These are phyloP conservation scores for Microtus ochrogaster DNA, from an alignment of 2,113 vertebrate species.

Conservation along the genomic window DNA sequence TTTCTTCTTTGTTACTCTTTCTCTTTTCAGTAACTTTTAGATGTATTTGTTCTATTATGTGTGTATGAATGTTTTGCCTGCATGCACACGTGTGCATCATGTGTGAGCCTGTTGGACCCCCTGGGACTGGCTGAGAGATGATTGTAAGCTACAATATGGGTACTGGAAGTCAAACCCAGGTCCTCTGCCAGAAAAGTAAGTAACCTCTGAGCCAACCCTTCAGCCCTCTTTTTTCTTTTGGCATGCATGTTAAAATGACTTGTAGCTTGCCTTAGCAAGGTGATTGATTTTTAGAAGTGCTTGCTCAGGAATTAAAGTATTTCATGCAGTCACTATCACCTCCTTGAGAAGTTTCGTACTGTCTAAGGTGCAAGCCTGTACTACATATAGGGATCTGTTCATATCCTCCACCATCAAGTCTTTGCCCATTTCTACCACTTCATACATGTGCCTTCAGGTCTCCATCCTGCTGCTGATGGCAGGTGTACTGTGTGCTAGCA, in stretches of 20 bases:
- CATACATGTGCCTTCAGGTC: not conserved
- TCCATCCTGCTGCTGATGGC: not conserved
- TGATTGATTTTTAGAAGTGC: not conserved
- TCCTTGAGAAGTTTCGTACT: not conserved
- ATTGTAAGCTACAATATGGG: not conserved
- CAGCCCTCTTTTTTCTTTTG: not conserved
- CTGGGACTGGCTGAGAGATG: not conserved
- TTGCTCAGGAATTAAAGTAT: not conserved
- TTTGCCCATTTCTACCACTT: not conserved
- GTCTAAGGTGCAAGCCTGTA: not conserved
- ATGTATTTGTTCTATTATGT: not conserved
- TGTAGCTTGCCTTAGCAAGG: not conserved
- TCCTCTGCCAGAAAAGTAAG: not conserved
- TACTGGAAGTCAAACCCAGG: not conserved
- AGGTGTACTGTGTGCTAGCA: not conserved
- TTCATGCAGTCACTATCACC: not conserved
- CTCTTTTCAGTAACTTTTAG: not conserved
- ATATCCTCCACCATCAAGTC: not conserved
- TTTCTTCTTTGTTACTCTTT: slow-evolving; percentile 8
- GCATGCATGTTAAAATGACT: not conserved
- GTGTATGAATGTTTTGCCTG: not conserved
- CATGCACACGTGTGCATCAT: not conserved
- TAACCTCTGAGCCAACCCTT: not conserved
- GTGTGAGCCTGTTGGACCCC: not conserved
- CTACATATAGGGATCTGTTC: not conserved